Base-by-base conservation (phyloP, 1,140 invertebrate species). In the Hyphantria cunea region DNA sequence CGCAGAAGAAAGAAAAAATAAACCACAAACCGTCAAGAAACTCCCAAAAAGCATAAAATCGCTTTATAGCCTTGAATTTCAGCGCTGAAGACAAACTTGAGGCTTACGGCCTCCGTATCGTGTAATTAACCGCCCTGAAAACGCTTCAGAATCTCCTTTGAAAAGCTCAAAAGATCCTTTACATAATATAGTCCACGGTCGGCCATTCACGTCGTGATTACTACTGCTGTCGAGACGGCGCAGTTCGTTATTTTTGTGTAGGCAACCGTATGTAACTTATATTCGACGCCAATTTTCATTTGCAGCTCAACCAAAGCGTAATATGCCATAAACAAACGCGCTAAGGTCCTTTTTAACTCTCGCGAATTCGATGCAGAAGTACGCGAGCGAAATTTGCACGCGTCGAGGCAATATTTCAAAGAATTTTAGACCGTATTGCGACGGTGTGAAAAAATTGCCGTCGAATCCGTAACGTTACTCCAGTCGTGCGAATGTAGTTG, bases 161-260 rank as follows among this genome's bases (percentile, higher is more conserved):
- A 78, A 76, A 74, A 71, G 61, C 70, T 80, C 71, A 79, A 81
- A 78, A 74, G 72, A 72, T 65, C 68, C 61, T 70, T 68, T 70
- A 82, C 75, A 80, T 72, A 74, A 77, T 72, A 74, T 72, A 74
- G 77, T 70, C 72, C 68, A 70, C 62, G 64, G 64, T 49, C 53
- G 64, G 32, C 73, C 74, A 78, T 80, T 80, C 75, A 76, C 62
- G 53, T 56, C 59, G 52, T 77, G 75, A 78, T 80, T 74, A 73
- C 68, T 70, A 66, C 66, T 42, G 64, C 76, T 72, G 72, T 80
- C 74, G 78, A 74, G 70, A 62, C 73, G 63, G 72, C 52, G 67
- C 64, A 65, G 76, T 86, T 91, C 87, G 89, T 91, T 91, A 91
- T 90, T 91, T 91, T 90, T 89, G 89, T 89, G 83, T 84, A 90